A percentile compares a stretch with the other conserved stretches of the same genome.
Conservation (phyloP, 2,113 vertebrate species). For the Nycticryphes semicollaris region DNA sequence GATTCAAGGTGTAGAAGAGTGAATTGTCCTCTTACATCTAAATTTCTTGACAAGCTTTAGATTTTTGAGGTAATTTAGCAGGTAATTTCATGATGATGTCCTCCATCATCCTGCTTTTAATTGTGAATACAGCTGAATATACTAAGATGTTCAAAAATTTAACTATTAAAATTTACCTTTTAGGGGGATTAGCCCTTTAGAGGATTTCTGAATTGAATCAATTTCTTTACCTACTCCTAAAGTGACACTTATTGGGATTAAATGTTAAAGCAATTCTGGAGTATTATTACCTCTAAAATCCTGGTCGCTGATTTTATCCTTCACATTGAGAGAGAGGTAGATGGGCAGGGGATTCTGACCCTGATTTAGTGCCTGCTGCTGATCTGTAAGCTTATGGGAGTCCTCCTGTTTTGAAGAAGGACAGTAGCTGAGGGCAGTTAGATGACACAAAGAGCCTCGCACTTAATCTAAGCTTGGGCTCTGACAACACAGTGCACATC, state of each 20-base stretch:
- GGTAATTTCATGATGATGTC: background rate
- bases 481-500: fast-evolving
- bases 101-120: background rate
- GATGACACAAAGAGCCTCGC: background rate
- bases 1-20: background rate
- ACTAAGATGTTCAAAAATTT: background rate
- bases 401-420: conserved; percentile 71
- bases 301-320: conserved; percentile 76
- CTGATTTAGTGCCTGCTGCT: conserved; percentile 76
- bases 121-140: background rate
- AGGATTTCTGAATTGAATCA: background rate
- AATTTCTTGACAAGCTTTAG: background rate
- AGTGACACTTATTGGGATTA: background rate
- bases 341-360: conserved; percentile 87
- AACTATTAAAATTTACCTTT: background rate
- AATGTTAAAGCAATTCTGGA: background rate
- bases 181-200: background rate
- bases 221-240: background rate
- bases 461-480: background rate
- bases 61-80: background rate
- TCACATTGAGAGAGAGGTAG: conserved; percentile 86
- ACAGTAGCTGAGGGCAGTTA: background rate
- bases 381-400: conserved; percentile 77
- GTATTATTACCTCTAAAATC: conserved; percentile 78
- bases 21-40: background rate